These are phyloP conservation scores for Heliocidaris tuberculata DNA, from an alignment of 35 echinoderm and acorn worm genomes.

Conservation along the genomic window DNA sequence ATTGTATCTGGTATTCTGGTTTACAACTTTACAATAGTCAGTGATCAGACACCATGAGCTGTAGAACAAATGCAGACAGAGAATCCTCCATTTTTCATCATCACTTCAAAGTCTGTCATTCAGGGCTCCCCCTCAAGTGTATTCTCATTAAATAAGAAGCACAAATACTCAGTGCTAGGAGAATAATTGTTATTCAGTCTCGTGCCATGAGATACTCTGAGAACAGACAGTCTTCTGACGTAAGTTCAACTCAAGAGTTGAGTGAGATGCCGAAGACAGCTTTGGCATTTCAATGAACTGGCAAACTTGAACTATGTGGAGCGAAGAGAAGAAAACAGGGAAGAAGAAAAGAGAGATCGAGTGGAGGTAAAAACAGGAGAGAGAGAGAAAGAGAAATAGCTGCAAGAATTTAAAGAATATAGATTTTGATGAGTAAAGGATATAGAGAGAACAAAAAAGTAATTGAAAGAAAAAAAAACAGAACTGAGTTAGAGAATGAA, in stretches of 20 bases:
- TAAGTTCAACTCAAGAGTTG: constrained; percentile 20
- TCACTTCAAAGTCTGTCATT: constrained; percentile 22
- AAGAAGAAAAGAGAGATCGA: background rate
- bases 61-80: background rate
- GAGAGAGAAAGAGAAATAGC: background rate
- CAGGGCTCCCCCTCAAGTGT: constrained; percentile 21
- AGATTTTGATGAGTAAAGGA: background rate
- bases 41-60: background rate
- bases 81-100: background rate
- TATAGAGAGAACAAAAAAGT: background rate
- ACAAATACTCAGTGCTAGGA: constrained; percentile 2
- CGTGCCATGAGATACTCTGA: background rate
- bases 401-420: background rate
- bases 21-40: too few species aligned
- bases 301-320: constrained; percentile 1
- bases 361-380: background rate
- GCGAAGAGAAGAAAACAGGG: background rate
- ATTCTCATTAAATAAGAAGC: constrained; percentile 43
- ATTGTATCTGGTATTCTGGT: too few species aligned
- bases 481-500: background rate
- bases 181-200: constrained; percentile 36
- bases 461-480: background rate
- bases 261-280: constrained; percentile 28
- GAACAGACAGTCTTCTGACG: constrained; percentile 24
- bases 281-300: constrained; percentile 16